phyloP scores from a whole-genome alignment of 2,113 vertebrate genomes.

The Peromyscus maniculatus region DNA sequence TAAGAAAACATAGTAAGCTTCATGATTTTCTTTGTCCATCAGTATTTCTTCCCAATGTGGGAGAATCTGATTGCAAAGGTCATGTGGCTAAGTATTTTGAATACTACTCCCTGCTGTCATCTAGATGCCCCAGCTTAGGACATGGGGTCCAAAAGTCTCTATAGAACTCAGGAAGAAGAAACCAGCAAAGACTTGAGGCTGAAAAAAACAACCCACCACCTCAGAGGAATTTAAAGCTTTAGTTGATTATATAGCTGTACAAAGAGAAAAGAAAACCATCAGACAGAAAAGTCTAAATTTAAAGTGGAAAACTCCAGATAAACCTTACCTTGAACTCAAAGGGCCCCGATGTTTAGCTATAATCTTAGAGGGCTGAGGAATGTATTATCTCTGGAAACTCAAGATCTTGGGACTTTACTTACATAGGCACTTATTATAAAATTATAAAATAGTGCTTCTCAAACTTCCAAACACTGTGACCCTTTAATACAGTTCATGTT shows the following conservation, averaged over 20 bases:
- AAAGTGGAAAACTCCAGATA: conserved; percentile 11
- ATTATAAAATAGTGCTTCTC: background rate
- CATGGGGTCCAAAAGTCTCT: background rate
- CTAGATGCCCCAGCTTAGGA: background rate
- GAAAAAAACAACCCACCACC: background rate
- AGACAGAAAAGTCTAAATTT: background rate
- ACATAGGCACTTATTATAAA: background rate
- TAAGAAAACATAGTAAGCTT: conserved; percentile 18
- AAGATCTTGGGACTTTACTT: background rate
- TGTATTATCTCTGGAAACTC: background rate
- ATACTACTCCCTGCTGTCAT: background rate
- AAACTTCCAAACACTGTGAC: background rate
- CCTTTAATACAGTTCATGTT: background rate
- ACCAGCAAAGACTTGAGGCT: background rate
- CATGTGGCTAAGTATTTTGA: background rate
- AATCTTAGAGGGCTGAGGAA: background rate
- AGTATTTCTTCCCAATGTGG: background rate
- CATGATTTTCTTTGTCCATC: background rate
- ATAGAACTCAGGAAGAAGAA: background rate
- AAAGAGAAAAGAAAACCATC: background rate
- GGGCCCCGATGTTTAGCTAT: background rate
- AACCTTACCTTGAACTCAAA: background rate
- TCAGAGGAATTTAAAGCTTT: background rate
- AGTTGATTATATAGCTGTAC: background rate
- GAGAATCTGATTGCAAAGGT: background rate